Evolutionary conservation across 2,888 invertebrate genomes (phyloP).

Genomic region (Drosophila melanosoma): DNA sequence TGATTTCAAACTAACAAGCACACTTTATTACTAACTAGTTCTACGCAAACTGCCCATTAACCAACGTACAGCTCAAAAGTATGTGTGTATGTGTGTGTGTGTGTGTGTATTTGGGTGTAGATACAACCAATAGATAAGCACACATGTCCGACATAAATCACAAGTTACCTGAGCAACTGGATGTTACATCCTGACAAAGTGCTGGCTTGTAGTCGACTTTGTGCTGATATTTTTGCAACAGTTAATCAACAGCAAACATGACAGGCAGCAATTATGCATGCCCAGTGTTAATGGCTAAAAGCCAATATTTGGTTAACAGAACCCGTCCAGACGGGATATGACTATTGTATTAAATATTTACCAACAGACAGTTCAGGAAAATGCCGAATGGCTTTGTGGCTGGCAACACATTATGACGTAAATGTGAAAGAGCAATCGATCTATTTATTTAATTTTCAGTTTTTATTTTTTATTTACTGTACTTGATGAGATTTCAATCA

Average conservation of each 20-base stretch:
- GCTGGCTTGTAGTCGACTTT: conserved; percentile 33
- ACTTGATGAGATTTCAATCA: conserved; percentile 48
- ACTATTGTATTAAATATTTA: conserved; percentile 50
- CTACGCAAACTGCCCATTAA: conserved; percentile 47
- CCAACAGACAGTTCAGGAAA: conserved; percentile 43
- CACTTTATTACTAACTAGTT: conserved; percentile 37
- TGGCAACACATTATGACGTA: conserved; percentile 12
- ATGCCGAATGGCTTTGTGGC: conserved; percentile 24
- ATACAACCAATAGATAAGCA: conserved; percentile 60
- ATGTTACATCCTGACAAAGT: conserved; percentile 16
- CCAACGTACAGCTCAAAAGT: conserved; percentile 18
- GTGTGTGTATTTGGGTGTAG: conserved; percentile 16
- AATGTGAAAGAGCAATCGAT: conserved; percentile 32
- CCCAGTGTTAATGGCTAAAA: conserved; percentile 38
- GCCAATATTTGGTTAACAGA: conserved; percentile 20
- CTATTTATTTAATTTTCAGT: conserved; percentile 13
- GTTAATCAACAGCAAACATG: conserved; percentile 76
- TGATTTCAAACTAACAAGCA: conserved; percentile 48
- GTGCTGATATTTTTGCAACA: conserved; percentile 53
- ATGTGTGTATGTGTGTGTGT: conserved; percentile 10
- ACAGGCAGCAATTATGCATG: conserved; percentile 72
- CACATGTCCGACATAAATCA: conserved; percentile 66
- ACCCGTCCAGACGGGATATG: conserved; percentile 11
- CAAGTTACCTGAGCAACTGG: conserved; percentile 46
- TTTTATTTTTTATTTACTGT: conserved; percentile 7